A percentile compares a stretch with the other conserved stretches of the same genome.
Conservation (phyloP, 2,888 invertebrate genomes). For the Melolontha melolontha region DNA sequence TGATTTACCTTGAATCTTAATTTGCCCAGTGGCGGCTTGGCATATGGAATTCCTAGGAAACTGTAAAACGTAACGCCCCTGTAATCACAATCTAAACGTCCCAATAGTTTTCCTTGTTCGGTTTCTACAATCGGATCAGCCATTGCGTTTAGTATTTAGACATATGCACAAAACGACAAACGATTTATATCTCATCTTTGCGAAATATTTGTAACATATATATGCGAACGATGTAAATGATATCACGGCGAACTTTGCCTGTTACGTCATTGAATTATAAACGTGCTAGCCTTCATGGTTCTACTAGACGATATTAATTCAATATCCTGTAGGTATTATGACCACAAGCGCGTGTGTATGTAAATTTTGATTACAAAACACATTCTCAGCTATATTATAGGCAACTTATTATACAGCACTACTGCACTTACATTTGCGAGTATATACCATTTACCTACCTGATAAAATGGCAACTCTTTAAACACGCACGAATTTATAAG, state of each 20-base stretch:
- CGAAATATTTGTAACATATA: slow-evolving; percentile 4
- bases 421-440: too few species aligned
- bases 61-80: slow-evolving; percentile 56
- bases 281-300: slow-evolving; percentile 1
- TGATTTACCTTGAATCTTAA: slow-evolving; percentile 60
- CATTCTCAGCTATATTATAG: not conserved
- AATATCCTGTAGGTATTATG: too few species aligned
- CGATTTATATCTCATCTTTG: slow-evolving; percentile 5
- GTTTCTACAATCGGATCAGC: slow-evolving; percentile 42
- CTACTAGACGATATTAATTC: too few species aligned
- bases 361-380: too few species aligned
- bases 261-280: slow-evolving; percentile 6
- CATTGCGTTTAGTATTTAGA: slow-evolving; percentile 22
- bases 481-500: too few species aligned
- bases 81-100: slow-evolving; percentile 52
- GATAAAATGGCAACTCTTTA: too few species aligned
- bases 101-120: slow-evolving; percentile 56
- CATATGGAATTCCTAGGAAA: slow-evolving; percentile 63
- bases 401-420: slow-evolving; percentile 2
- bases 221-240: slow-evolving; percentile 10
- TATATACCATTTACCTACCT: too few species aligned
- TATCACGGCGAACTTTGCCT: slow-evolving; percentile 5
- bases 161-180: not conserved
- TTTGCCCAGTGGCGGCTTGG: slow-evolving; percentile 60
- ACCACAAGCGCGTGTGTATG: too few species aligned